Base-by-base conservation (phyloP, 2,888 invertebrate species). In the Eristalis intricaria region DNA sequence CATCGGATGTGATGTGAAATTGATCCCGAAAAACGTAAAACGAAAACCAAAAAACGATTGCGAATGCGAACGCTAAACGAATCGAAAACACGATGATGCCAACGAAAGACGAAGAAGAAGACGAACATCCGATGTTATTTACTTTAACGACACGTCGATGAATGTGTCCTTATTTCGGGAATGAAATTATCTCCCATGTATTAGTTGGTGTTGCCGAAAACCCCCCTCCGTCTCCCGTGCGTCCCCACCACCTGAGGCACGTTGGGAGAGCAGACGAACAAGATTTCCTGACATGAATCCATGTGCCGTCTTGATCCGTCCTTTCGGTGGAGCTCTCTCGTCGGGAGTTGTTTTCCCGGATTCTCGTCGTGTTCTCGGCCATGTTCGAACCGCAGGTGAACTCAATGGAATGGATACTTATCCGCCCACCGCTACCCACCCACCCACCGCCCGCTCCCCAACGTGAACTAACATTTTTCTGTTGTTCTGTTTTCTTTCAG, bases 81-180 rank as follows among this genome's bases (percentile, higher is more conserved):
- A 35, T 29, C 15, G 38, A 50, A 38, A 65, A 23, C 13, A 60
- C 58, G 19, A 64, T n/a, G 43, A 19, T 35, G 26, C 73, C 60
- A 26, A 43, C 38, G 8, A 4, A 65, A 32, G 32, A 32, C 4
- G 32, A 32, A 32, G 56, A n/a, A 50, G 19, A 50, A 19, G 58
- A 83, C 75, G 79, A 73, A 83, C 87, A 87, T 79, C 69, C 60
- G 64, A 68, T 83, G 79, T 70, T 87, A 79, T 81, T 83, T 83
- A 87, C 78, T 83, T 83, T 79, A 87, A 83, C 75, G 79, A 79
- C 78, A 83, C 70, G 83, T 86, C 86, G 79, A 83, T 83, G 76
- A 79, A 83, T 83, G 75, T 83, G 76, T 74, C 61, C 70, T 63
- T 80, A 68, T 77, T 73, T 69, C 68, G 56, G 50, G 74, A 82